Evolutionary conservation across 2,113 vertebrate species (phyloP), one percentile per base, ranked within the genome.

Genomic region (Phasianus colchicus): DNA sequence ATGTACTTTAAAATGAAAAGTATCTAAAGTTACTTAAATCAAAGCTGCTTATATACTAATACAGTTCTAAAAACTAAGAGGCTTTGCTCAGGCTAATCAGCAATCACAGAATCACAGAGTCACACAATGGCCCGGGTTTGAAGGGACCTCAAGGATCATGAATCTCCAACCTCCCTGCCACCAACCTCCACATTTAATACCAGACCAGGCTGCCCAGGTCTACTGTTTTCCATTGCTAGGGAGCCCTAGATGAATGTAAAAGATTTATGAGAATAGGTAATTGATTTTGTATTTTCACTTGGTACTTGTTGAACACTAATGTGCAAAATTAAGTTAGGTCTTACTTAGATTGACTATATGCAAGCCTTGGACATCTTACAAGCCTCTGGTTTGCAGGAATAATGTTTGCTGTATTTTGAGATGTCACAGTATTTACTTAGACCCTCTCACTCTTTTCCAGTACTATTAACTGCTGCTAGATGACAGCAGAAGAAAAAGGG

Each of bases 381-480:
- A 52, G 64, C 63, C 67, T 87, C 84, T 74, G 40, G n/a, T 64
- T n/a, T 54, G 11, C 36, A 13, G 77, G 52, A 27, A 32, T 22
- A 34, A 30, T 40, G 21, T 40, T 52, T 38, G 55, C 48, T 38
- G 0, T 20, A 29, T 58, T 42, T 58, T 50, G 4, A 75, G 32
- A 32, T 38, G 25, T 42, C 61, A 45, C 71, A 50, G 70, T 67
- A 66, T 50, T 89, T 20, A 75, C 5, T 2, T n/a, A 11, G 55
- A 57, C 19, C 32, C 19, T 87, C 69, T 76, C 85, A 47, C 48
- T 93, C 40, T 93, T 80, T 95, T 84, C 75, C 18, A 52, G 89
- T 89, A 76, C 34, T 32, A 2, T 72, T 45, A 93, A 83, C 52
- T 94, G 60, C 86, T 76, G 79, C 73, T 54, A 79, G 82, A 30